phyloP scores from a whole-genome alignment of 92 coral and sea anemone species.

The Isaurus tuberculatus region DNA sequence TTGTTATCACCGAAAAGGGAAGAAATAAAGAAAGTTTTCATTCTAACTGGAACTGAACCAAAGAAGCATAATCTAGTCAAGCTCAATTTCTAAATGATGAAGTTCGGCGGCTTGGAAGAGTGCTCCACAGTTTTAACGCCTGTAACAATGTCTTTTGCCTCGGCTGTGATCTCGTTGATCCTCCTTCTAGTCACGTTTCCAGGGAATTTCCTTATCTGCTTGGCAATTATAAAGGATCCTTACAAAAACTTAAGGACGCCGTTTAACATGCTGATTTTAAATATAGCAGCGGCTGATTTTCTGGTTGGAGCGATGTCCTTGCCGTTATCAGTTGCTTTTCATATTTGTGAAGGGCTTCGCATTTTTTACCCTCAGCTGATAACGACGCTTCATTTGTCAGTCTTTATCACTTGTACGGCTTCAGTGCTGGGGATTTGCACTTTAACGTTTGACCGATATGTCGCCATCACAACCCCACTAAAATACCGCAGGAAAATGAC shows the following conservation, averaged over 20 bases:
- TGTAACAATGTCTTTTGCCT: slow-evolving; percentile 61
- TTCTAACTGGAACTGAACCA: background rate
- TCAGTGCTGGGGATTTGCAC: slow-evolving; percentile 80
- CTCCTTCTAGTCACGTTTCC: slow-evolving; percentile 70
- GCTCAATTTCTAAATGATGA: slow-evolving; percentile 35
- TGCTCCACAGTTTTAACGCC: slow-evolving; percentile 68
- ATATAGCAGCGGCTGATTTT: slow-evolving; percentile 78
- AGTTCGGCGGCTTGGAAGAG: slow-evolving; percentile 66
- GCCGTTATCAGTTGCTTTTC: slow-evolving; percentile 78
- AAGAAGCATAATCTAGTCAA: too few relatives aligned
- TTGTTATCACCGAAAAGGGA: background rate
- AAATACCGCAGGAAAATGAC: slow-evolving; percentile 66
- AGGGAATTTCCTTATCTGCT: slow-evolving; percentile 74
- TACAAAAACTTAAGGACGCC: slow-evolving; percentile 78
- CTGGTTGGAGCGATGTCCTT: slow-evolving; percentile 67
- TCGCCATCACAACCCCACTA: slow-evolving; percentile 67
- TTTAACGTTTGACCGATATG: slow-evolving; percentile 78
- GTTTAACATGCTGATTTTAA: slow-evolving; percentile 75
- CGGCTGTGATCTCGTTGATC: slow-evolving; percentile 68
- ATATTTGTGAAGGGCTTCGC: slow-evolving; percentile 70
- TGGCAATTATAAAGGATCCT: slow-evolving; percentile 78
- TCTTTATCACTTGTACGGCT: slow-evolving; percentile 81
- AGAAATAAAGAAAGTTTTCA: background rate
- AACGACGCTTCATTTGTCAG: slow-evolving; percentile 69
- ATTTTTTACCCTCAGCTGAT: slow-evolving; percentile 43